Evolutionary conservation across 2,888 invertebrate genomes (phyloP).

Genomic region (Drosophila acutilabella): DNA sequence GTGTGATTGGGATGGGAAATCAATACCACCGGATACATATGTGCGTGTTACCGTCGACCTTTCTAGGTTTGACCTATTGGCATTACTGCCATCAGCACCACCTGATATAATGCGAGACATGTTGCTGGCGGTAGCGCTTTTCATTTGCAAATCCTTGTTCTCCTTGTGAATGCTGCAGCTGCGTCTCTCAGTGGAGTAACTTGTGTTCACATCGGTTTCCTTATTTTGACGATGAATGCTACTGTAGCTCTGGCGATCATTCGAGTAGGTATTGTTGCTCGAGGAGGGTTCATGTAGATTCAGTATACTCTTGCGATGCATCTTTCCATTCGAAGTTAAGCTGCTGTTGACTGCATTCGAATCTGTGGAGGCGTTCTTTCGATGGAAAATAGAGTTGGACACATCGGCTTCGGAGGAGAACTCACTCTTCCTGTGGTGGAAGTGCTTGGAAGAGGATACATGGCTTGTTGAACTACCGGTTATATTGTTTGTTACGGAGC

Average conservation of each 20-base stretch:
- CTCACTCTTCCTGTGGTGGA: conserved; percentile 90
- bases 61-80: conserved; percentile 49
- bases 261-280: conserved; percentile 88
- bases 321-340: conserved; percentile 87
- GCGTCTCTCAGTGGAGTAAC: conserved; percentile 62
- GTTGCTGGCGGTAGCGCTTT: conserved; percentile 49
- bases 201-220: conserved; percentile 85
- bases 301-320: conserved; percentile 92
- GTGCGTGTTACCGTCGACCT: conserved; percentile 61
- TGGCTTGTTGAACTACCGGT: conserved; percentile 48
- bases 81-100: conserved; percentile 26
- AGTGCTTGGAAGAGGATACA: conserved; percentile 74
- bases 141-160: conserved; percentile 58
- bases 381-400: conserved; percentile 91
- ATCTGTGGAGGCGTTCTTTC: conserved; percentile 86
- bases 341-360: conserved; percentile 76
- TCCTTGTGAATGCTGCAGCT: conserved; percentile 71
- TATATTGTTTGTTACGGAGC: conserved; percentile 29
- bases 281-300: conserved; percentile 91
- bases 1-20: conserved; percentile 65
- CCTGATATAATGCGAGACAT: conserved; percentile 68
- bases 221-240: conserved; percentile 90
- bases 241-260: conserved; percentile 91
- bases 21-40: conserved; percentile 58
- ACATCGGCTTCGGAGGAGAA: conserved; percentile 91